Percentiles rank a stretch among this genome's conserved stretches.
Evolutionary conservation across 2,888 invertebrate genomes (phyloP).

Genomic region (Adelognathus sp.): DNA sequence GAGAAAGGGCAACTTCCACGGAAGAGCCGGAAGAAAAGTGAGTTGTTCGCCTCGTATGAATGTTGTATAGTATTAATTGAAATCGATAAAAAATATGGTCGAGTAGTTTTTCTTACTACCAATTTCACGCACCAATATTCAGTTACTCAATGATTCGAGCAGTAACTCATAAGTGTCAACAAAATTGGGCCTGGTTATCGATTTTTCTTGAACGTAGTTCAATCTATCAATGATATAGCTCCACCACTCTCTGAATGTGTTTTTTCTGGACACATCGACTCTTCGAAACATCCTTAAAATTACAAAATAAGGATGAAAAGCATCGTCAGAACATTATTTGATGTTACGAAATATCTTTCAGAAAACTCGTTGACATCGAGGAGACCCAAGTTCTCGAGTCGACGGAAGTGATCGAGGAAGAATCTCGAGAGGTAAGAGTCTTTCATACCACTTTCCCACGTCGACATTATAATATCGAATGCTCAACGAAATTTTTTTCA

Average conservation of each 20-base stretch:
- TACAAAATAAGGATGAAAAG: background rate
- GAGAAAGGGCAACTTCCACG: conserved; percentile 67
- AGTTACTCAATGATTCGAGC: too few relatives aligned
- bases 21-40: conserved; percentile 78
- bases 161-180: too few relatives aligned
- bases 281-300: background rate
- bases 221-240: too few relatives aligned
- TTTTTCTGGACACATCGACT: too few relatives aligned
- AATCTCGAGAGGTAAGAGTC: conserved; percentile 72
- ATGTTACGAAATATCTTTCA: conserved; percentile 59
- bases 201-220: too few relatives aligned
- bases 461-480: background rate
- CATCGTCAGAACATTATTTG: background rate
- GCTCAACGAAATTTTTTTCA: background rate
- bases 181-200: too few relatives aligned
- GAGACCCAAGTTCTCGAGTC: conserved; percentile 84
- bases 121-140: too few relatives aligned
- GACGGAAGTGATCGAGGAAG: conserved; percentile 83
- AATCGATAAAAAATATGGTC: background rate
- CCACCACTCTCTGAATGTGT: too few relatives aligned
- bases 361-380: conserved; percentile 82
- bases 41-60: conserved; percentile 22
- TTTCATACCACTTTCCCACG: background rate
- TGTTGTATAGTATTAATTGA: background rate
- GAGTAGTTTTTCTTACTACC: too few relatives aligned